Base-by-base conservation (phyloP, 2,797 vertebrate genomes). In the Aldrovandia affinis region DNA sequence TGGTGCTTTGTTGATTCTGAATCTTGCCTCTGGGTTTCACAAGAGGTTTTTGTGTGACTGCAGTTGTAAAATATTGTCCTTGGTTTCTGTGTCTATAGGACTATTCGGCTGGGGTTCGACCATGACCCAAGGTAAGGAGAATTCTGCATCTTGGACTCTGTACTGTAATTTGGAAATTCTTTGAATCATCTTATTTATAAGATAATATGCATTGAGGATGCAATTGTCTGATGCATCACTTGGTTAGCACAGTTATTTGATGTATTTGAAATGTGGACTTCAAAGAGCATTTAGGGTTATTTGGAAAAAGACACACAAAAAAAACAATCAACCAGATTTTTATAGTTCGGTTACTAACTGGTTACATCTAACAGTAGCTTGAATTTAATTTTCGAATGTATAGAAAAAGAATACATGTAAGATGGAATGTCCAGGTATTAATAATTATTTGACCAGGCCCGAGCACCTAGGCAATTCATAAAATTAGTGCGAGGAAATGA, bases 71-170 rank as follows among this genome's bases (percentile, higher is more conserved):
- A 54, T 33, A 44, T 28, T 77, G 1, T 77, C 6, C 15, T 79
- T 79, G 25, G 25, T 70, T 33, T 77, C 39, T 47, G 9, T 84
- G 79, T 15, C 78, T 42, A 8, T 88, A 95, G 94, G 89, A 86
- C 86, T 90, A 84, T 94, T 88, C 77, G 61, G 86, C 88, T 95
- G 94, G 94, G 85, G 86, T 14, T 14, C 91, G 84, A 2, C 86
- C 1, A 81, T 93, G 81, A 92, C 92, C 87, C 91, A 87, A 92
- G 93, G 94, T 94, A 90, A 81, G 85, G 44, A 8, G 25, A n/a
- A 8, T 0, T 20, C 18, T n/a, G n/a, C n/a, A n/a, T n/a, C n/a
- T n/a, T n/a, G n/a, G n/a, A n/a, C n/a, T n/a, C n/a, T n/a, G n/a
- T n/a, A n/a, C n/a, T n/a, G n/a, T n/a, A n/a, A 33, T 2, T 44